phyloP scores from a whole-genome alignment of 2,888 invertebrate species.

The Caenorhabditis afra region DNA sequence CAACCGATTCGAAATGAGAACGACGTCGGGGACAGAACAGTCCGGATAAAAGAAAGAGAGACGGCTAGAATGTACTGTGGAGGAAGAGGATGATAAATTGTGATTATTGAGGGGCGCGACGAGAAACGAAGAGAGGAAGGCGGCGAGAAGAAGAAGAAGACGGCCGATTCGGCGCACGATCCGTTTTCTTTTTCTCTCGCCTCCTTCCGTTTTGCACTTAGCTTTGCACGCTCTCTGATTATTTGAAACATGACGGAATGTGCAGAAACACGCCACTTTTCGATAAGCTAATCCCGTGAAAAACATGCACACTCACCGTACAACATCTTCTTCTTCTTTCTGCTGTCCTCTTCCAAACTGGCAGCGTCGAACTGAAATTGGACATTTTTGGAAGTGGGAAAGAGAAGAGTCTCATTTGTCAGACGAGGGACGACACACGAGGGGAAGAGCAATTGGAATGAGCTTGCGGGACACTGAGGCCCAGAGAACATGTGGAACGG shows the following conservation, averaged over 20 bases:
- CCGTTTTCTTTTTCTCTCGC: constrained; percentile 13
- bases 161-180: constrained; percentile 32
- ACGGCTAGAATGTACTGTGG: constrained; percentile 47
- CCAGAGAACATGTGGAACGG: constrained; percentile 28
- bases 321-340: constrained; percentile 51
- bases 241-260: constrained; percentile 11
- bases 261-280: neutral
- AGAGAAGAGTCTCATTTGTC: constrained; percentile 30
- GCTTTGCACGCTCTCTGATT: constrained; percentile 4
- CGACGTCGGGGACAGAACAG: no score
- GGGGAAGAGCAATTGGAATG: constrained; percentile 7
- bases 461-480: constrained; percentile 12
- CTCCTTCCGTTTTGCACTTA: constrained; percentile 35
- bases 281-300: neutral
- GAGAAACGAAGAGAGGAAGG: constrained; percentile 41
- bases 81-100: constrained; percentile 48
- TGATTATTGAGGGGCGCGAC: constrained; percentile 56
- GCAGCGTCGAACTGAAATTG: constrained; percentile 55
- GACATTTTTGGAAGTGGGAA: constrained; percentile 14
- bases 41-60: neutral
- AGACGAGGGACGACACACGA: constrained; percentile 11
- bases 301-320: constrained; percentile 47
- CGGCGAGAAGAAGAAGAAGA: constrained; percentile 47
- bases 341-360: constrained; percentile 54
- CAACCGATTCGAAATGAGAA: no score